Conservation (phyloP, 2,797 vertebrate genomes). For the Vireo griseus region DNA sequence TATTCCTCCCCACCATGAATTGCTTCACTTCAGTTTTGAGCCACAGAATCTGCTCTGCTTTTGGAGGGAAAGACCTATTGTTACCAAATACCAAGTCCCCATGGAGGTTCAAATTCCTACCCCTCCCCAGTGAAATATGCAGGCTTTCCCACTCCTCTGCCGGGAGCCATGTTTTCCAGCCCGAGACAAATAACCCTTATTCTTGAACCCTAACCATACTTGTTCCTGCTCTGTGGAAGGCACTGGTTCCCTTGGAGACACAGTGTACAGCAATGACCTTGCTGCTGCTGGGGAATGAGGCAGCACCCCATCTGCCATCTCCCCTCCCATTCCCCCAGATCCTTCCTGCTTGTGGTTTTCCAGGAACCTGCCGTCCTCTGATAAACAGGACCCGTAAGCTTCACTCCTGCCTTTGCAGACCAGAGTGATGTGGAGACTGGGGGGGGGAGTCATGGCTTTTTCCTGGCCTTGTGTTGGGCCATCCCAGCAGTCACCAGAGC, state of each 20-base stretch:
- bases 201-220: background rate
- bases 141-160: background rate
- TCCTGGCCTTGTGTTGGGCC: background rate
- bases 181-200: background rate
- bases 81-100: background rate
- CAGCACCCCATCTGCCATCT: background rate
- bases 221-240: background rate
- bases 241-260: background rate
- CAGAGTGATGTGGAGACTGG: background rate
- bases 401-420: background rate
- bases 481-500: background rate
- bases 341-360: background rate
- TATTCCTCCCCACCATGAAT: background rate
- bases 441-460: background rate
- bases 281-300: background rate
- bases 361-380: background rate
- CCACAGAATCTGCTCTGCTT: background rate
- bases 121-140: constrained; percentile 25
- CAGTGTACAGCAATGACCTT: background rate
- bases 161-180: background rate
- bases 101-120: background rate
- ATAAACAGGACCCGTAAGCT: background rate
- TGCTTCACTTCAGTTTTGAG: background rate
- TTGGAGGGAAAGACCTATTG: background rate
- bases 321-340: background rate